Percentiles rank a stretch among this genome's conserved stretches.
Evolutionary conservation across 2,113 vertebrate species (phyloP).

Genomic region (Crocuta crocuta): DNA sequence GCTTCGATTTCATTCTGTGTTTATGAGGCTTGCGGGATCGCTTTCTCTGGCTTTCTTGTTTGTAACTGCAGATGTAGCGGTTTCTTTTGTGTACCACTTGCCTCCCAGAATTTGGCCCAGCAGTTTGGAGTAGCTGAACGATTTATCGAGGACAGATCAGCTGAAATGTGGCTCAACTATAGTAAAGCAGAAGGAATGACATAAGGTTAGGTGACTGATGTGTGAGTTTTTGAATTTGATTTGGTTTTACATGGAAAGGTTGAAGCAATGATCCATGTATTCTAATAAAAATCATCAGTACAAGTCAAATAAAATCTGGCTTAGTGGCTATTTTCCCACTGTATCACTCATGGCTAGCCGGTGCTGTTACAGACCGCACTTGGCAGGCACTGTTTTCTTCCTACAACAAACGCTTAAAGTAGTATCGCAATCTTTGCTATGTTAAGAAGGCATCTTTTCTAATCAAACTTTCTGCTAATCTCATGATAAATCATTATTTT

Average conservation of each 20-base stretch:
- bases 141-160: constrained; percentile 74
- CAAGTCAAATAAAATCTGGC: constrained; percentile 80
- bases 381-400: constrained; percentile 64
- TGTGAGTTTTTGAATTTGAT: constrained; percentile 76
- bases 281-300: constrained; percentile 79
- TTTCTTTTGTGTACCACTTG: constrained; percentile 72
- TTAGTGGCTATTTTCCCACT: constrained; percentile 80
- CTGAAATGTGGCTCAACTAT: constrained; percentile 56
- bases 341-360: constrained; percentile 72
- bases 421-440: constrained; percentile 11
- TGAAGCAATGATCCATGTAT: constrained; percentile 79
- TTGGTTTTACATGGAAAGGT: constrained; percentile 78
- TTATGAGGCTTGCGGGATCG: background rate
- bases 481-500: constrained; percentile 71
- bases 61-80: constrained; percentile 54
- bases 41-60: constrained; percentile 55
- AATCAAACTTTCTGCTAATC: constrained; percentile 67
- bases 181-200: constrained; percentile 65
- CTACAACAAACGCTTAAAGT: constrained; percentile 68
- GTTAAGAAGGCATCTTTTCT: constrained; percentile 51
- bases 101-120: constrained; percentile 73
- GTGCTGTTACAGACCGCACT: constrained; percentile 44
- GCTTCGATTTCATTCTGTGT: background rate
- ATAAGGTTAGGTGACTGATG: constrained; percentile 81
- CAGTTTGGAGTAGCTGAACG: constrained; percentile 61